Base-by-base conservation (phyloP, 2,797 vertebrate genomes). In the Microchirus variegatus region DNA sequence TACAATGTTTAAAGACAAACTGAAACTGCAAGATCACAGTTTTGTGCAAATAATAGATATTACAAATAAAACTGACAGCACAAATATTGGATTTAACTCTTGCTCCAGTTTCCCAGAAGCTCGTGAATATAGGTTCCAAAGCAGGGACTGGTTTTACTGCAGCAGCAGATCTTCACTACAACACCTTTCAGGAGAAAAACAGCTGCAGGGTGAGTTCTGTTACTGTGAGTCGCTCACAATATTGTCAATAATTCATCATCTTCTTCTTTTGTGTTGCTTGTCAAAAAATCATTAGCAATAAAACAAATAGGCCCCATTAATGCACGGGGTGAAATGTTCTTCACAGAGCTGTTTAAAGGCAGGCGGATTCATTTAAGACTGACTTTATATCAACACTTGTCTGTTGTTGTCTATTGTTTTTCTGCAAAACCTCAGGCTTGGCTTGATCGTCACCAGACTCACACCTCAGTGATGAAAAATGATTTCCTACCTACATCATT, bases 151-250 rank as follows among this genome's bases (percentile, higher is more conserved):
- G 88, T 38, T 90, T 87, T 67, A 90, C 81, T 1, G 43, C 77
- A 35, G 90, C 57, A 59, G 31, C 36, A 18, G 44, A 69, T 11
- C 75, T 77, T 55, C 78, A 82, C n/a, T 12, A 60, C 0, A 75
- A 76, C 68, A 89, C 87, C 11, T 91, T 90, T 73, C 43, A 71
- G 37, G 81, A 83, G 5, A 73, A 68, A 70, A 43, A 46, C 42
- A 60, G 37, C 14, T 19, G 9, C 42, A 46, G 4, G 8, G 84
- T 88, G 41, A 72, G 53, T 66, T 37, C 59, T 8, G 35, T 7
- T 12, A 12, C 17, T 19, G 45, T 31, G 31, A 31, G 31, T 31
- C 31, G 31, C 31, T 31, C 31, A 31, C 31, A 31, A 8, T 31
- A 31, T 5, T 31, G 31, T 31, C 31, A 31, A 8, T 31, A 31